Percentiles rank a stretch among this genome's conserved stretches.
Conservation (phyloP, 2,113 vertebrate species). For the Tupaia chinensis region DNA sequence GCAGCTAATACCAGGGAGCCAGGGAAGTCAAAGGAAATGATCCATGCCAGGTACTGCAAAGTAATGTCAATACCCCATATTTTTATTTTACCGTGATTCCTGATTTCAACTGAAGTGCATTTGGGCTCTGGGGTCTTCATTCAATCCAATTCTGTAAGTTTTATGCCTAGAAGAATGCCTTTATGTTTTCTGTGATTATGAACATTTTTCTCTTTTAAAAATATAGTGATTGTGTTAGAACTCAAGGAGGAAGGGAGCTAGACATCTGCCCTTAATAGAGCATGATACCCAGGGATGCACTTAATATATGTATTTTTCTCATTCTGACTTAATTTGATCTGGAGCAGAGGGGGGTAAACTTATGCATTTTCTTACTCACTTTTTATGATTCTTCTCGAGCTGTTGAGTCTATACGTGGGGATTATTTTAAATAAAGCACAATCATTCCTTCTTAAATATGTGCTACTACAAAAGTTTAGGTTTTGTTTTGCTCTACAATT, state of each 20-base stretch:
- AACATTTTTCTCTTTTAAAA: not conserved
- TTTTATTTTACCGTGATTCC: not conserved
- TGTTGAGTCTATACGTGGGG: not conserved
- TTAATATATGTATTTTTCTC: not conserved
- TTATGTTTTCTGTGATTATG: not conserved
- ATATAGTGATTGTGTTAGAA: not conserved
- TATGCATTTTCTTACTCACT: not conserved
- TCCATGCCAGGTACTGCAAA: not conserved
- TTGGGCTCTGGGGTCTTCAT: not conserved
- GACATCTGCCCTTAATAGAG: not conserved
- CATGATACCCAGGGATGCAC: not conserved
- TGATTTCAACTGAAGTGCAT: not conserved
- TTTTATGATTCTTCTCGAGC: conserved; percentile 31
- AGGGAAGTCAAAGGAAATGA: not conserved
- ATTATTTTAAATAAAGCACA: conserved; percentile 5
- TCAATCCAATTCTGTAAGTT: not conserved
- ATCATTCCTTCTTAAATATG: not conserved
- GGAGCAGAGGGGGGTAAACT: not conserved
- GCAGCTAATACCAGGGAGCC: not conserved
- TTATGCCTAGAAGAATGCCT: not conserved
- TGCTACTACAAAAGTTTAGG: not conserved
- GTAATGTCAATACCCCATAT: not conserved
- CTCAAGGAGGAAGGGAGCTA: not conserved
- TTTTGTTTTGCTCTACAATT: not conserved
- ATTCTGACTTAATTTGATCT: not conserved